These are phyloP conservation scores for Clamator glandarius DNA, from an alignment of 2,797 vertebrate species.

Conservation along the genomic window DNA sequence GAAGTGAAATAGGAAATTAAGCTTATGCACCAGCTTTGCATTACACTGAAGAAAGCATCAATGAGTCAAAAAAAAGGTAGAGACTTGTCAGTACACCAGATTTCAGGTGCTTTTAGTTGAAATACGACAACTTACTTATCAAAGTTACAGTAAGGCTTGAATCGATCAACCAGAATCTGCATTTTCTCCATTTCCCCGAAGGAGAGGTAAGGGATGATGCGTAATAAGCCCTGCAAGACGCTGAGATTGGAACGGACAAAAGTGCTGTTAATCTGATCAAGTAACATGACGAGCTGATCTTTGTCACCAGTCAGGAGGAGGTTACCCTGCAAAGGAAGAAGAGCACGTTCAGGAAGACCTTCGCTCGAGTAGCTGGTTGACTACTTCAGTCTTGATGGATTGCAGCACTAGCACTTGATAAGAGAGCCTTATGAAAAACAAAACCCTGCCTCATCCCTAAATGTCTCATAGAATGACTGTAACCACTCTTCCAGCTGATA, in stretches of 20 bases:
- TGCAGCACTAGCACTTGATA: neutral
- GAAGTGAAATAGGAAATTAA: neutral
- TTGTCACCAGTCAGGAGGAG: conserved; percentile 96
- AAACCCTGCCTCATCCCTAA: neutral
- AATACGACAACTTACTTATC: conserved; percentile 84
- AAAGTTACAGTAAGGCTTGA: conserved; percentile 96
- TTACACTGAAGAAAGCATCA: neutral
- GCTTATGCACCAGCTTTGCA: neutral
- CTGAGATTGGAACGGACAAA: conserved; percentile 98
- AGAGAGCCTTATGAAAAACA: neutral
- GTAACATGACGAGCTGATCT: conserved; percentile 97
- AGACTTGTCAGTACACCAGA: neutral
- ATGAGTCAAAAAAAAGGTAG: neutral
- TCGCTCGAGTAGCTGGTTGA: neutral
- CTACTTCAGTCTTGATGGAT: neutral
- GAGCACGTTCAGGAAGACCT: neutral
- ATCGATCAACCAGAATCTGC: conserved; percentile 96
- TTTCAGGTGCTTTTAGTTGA: neutral
- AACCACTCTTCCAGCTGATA: neutral
- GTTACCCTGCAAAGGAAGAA: conserved; percentile 82
- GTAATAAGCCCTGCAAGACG: conserved; percentile 93
- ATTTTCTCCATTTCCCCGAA: conserved; percentile 98
- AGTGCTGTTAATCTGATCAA: conserved; percentile 98
- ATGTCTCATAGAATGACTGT: neutral
- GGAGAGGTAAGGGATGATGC: conserved; percentile 97